Conservation (phyloP, 2,113 vertebrate genomes). For the Myotis yumanensis region DNA sequence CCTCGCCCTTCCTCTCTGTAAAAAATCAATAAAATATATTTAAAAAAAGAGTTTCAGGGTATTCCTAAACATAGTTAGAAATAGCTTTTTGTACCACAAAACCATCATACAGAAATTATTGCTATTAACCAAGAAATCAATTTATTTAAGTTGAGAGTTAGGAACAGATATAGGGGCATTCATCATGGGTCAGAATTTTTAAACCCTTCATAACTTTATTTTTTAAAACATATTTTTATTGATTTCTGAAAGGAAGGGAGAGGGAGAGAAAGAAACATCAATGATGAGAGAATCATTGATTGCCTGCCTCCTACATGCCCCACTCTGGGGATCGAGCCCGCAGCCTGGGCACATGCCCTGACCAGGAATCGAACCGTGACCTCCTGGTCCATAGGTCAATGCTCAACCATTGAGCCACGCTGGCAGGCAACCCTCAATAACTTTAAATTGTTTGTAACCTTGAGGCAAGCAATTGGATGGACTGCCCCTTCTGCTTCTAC, state of each 20-base stretch:
- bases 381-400: too few relatives aligned
- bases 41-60: neutral
- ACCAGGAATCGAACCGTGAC: too few relatives aligned
- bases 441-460: neutral
- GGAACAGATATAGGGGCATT: neutral
- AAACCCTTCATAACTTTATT: neutral
- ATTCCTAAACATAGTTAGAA: slow-evolving; percentile 4
- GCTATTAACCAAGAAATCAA: neutral
- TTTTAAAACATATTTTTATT: too few relatives aligned
- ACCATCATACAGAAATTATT: neutral
- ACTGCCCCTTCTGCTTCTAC: neutral
- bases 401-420: too few relatives aligned
- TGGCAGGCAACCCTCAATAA: neutral
- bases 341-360: too few relatives aligned
- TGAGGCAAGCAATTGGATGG: neutral
- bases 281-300: too few relatives aligned
- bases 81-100: neutral
- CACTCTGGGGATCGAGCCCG: too few relatives aligned
- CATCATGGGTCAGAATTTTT: neutral
- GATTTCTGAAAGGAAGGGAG: too few relatives aligned
- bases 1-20: too few relatives aligned
- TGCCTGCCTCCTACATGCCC: too few relatives aligned
- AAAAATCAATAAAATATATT: too few relatives aligned
- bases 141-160: neutral
- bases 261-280: too few relatives aligned